Percentiles rank a stretch among this genome's conserved stretches.
Evolutionary conservation across 2,113 vertebrate species (phyloP).

Genomic region (Progne subis): DNA sequence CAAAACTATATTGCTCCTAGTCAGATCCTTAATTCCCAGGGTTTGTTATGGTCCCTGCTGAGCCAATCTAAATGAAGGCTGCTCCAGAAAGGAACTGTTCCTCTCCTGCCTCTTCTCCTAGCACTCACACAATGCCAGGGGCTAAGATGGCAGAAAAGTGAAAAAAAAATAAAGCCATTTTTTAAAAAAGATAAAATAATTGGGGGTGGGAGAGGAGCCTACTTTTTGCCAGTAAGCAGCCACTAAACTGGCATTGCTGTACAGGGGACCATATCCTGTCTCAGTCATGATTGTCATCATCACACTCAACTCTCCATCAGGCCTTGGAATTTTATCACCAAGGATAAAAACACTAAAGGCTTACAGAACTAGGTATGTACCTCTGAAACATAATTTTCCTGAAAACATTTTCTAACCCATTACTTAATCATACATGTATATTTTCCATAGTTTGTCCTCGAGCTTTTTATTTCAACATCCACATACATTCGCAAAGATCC

Average conservation of each 20-base stretch:
- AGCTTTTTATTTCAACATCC: not conserved
- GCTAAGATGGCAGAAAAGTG: not conserved
- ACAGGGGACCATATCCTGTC: not conserved
- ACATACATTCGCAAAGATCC: not conserved
- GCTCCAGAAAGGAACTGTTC: not conserved
- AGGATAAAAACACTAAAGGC: not conserved
- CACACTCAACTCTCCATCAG: not conserved
- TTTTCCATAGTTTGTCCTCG: not conserved
- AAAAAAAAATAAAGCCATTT: not conserved
- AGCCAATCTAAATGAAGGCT: not conserved
- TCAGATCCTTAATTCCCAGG: not conserved
- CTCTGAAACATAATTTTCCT: not conserved
- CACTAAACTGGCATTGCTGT: not conserved
- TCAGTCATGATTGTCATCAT: not conserved
- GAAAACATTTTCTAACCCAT: not conserved
- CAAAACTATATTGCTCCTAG: not conserved
- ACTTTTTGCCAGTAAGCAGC: not conserved
- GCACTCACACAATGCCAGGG: not conserved
- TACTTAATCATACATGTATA: not conserved
- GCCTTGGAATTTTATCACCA: not conserved
- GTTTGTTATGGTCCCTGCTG: not conserved
- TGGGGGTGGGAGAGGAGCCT: accelerated
- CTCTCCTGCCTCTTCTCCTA: not conserved
- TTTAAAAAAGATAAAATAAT: not conserved
- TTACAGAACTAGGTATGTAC: not conserved